Evolutionary conservation across 2,888 invertebrate genomes (phyloP).

Genomic region (Andricus curvator): DNA sequence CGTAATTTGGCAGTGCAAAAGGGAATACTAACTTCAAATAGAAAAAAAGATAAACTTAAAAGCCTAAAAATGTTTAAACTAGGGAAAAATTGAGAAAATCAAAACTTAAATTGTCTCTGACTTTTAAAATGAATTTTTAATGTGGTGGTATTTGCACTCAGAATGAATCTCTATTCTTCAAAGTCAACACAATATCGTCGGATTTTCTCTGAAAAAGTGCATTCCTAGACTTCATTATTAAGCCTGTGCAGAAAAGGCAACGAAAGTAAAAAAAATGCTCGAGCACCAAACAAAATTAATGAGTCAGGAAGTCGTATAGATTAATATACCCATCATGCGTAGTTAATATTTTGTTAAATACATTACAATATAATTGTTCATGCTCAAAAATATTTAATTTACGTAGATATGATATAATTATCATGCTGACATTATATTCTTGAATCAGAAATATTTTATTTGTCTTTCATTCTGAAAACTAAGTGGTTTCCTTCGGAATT

Average conservation of each 20-base stretch:
- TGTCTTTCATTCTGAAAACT: not conserved
- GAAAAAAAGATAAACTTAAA: no score
- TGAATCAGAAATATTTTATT: not conserved
- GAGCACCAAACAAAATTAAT: constrained; percentile 14
- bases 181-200: constrained; percentile 53
- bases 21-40: no score
- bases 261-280: constrained; percentile 24
- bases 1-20: no score
- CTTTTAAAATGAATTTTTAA: not conserved
- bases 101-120: not conserved
- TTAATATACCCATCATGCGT: not conserved
- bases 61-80: not conserved
- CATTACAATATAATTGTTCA: not conserved
- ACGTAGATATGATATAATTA: not conserved
- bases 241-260: constrained; percentile 42
- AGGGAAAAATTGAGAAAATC: not conserved
- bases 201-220: constrained; percentile 52
- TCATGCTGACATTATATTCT: not conserved
- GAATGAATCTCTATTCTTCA: constrained; percentile 4
- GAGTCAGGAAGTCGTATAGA: not conserved
- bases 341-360: not conserved
- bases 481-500: constrained; percentile 1
- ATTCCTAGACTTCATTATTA: constrained; percentile 55
- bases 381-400: not conserved
- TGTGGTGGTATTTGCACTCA: not conserved